Conservation (phyloP, 2,113 vertebrate genomes). For the Sylvia atricapilla region DNA sequence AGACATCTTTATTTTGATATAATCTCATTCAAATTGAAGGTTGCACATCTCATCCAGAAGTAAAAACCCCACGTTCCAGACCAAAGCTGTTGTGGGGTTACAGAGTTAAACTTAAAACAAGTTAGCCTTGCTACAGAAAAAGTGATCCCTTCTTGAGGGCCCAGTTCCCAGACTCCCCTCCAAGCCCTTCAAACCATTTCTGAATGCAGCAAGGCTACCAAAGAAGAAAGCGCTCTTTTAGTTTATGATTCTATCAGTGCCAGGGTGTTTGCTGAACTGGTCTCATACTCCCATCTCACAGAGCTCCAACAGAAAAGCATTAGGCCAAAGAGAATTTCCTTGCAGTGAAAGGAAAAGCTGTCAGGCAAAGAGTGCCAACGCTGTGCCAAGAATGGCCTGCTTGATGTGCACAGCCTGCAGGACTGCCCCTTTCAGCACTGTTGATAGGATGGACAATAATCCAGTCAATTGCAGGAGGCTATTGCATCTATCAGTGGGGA, state of each 20-base stretch:
- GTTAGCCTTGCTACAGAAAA: not conserved
- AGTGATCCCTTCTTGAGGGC: rapidly evolving
- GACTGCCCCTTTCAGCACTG: constrained; percentile 13
- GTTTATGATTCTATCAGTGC: not conserved
- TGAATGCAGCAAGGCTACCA: not conserved
- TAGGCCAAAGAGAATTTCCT: not conserved
- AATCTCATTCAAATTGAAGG: not conserved
- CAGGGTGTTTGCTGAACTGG: not conserved
- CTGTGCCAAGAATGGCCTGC: not conserved
- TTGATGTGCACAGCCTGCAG: not conserved
- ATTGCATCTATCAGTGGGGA: not conserved
- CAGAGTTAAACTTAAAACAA: not conserved
- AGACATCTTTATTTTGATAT: not conserved
- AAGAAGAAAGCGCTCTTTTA: not conserved
- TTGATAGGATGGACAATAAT: not conserved
- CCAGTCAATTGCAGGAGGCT: not conserved
- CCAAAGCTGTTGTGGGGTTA: not conserved
- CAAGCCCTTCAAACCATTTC: not conserved
- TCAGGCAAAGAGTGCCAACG: not conserved
- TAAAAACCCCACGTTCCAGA: not conserved
- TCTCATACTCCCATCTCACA: not conserved
- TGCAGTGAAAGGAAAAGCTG: not conserved
- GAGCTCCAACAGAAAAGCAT: not conserved
- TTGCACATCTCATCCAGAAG: not conserved
- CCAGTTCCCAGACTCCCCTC: not conserved